phyloP scores from a whole-genome alignment of 2,113 vertebrate species.

The Platysternon megacephalum region DNA sequence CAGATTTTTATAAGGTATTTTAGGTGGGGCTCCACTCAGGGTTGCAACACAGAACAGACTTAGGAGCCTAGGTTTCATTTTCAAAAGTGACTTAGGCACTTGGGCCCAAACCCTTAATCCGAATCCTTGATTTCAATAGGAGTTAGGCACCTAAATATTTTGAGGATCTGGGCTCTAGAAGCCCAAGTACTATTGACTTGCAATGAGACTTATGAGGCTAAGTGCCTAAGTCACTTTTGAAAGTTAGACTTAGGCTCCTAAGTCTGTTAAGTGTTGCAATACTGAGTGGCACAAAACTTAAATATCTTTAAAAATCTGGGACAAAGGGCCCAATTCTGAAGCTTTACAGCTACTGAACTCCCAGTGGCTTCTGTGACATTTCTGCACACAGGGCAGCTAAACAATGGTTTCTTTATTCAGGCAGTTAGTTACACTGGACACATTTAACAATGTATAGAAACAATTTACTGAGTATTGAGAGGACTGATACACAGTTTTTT shows the following conservation, averaged over 20 bases:
- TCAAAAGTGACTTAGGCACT: not conserved
- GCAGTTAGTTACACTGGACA: not conserved
- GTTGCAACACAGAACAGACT: not conserved
- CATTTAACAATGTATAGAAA: not conserved
- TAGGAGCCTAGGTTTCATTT: not conserved
- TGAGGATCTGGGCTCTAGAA: not conserved
- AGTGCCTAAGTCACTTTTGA: not conserved
- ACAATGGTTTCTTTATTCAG: not conserved
- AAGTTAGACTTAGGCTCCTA: not conserved
- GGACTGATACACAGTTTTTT: fast-evolving
- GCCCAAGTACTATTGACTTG: not conserved
- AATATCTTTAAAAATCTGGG: not conserved
- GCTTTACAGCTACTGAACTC: not conserved
- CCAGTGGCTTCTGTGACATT: conserved; percentile 16
- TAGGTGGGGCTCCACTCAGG: not conserved
- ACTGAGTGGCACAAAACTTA: not conserved
- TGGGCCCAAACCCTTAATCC: not conserved
- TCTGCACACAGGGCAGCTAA: not conserved
- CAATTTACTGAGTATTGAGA: not conserved
- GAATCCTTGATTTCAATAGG: not conserved
- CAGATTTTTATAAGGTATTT: not conserved
- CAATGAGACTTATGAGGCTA: not conserved
- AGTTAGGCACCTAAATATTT: not conserved
- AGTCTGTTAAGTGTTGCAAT: not conserved
- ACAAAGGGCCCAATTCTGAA: not conserved